phyloP scores from a whole-genome alignment of 2,888 invertebrate genomes.

The Pimpla rufipes region DNA sequence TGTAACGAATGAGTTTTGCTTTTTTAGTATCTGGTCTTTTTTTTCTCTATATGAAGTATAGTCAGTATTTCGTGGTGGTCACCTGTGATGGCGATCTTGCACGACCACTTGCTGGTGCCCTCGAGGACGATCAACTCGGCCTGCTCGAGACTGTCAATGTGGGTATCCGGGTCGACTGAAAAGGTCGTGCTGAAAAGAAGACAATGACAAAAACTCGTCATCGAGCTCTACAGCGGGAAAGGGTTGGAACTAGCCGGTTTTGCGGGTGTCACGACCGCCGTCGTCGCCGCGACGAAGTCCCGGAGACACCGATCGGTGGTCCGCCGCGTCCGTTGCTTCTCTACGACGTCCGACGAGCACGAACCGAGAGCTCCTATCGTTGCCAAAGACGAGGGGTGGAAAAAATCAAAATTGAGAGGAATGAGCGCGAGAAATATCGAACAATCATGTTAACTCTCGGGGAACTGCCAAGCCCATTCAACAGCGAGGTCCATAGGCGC shows the following conservation, averaged over 20 bases:
- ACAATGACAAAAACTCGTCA: slow-evolving; percentile 80
- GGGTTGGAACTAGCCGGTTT: slow-evolving; percentile 29
- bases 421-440: slow-evolving; percentile 13
- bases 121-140: slow-evolving; percentile 99
- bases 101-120: slow-evolving; percentile 99
- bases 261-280: slow-evolving; percentile 23
- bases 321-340: neutral
- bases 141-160: slow-evolving; percentile 99
- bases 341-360: slow-evolving; percentile 19
- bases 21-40: slow-evolving; percentile 10
- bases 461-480: slow-evolving; percentile 1
- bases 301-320: slow-evolving; percentile 17
- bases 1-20: slow-evolving; percentile 51
- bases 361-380: slow-evolving; percentile 10
- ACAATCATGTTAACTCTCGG: neutral
- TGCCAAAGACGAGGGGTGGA: neutral
- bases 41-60: slow-evolving; percentile 38
- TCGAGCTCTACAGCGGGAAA: slow-evolving; percentile 74
- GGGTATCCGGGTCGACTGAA: slow-evolving; percentile 98
- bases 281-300: slow-evolving; percentile 18
- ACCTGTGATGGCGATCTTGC: slow-evolving; percentile 99
- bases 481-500: neutral
- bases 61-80: slow-evolving; percentile 82
- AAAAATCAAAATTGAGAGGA: slow-evolving; percentile 8
- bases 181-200: slow-evolving; percentile 94